phyloP scores from a whole-genome alignment of 2,797 vertebrate species.

The Basileuterus tristriatus region DNA sequence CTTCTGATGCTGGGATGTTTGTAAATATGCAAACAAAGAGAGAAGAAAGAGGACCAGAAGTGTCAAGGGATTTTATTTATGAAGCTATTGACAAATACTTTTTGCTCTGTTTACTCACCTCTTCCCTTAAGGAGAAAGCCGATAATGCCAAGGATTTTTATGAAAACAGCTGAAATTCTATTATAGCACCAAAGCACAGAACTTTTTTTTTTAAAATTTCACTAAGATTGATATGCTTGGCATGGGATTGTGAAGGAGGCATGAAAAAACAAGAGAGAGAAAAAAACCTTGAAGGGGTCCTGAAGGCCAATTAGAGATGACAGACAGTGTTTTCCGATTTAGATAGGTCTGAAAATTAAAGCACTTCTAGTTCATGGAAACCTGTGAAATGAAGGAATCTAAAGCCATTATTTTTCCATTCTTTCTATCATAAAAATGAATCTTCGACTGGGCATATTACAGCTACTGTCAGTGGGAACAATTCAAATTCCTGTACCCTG shows the following conservation, averaged over 20 bases:
- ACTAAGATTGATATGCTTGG: neutral
- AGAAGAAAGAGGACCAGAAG: neutral
- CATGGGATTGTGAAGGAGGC: neutral
- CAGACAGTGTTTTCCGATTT: neutral
- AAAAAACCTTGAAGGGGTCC: neutral
- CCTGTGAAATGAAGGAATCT: neutral
- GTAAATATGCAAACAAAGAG: slow-evolving; percentile 39
- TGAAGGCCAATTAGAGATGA: neutral
- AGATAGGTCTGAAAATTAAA: slow-evolving; percentile 1
- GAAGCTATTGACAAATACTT: slow-evolving; percentile 12
- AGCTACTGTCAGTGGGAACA: neutral
- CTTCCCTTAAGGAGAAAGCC: slow-evolving; percentile 1
- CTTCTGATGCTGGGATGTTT: neutral
- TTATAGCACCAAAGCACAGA: neutral
- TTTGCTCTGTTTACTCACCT: slow-evolving; percentile 12
- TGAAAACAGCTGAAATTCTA: neutral
- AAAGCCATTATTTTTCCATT: neutral
- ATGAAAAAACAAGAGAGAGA: neutral
- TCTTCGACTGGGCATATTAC: neutral
- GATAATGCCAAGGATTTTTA: neutral
- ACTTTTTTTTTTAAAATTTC: neutral
- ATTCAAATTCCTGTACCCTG: neutral
- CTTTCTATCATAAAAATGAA: neutral
- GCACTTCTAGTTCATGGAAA: neutral
- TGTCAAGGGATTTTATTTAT: slow-evolving; percentile 20